Percentiles rank a stretch among this genome's conserved stretches.
Evolutionary conservation across 2,113 vertebrate genomes (phyloP).

Genomic region (Bufo bufo): DNA sequence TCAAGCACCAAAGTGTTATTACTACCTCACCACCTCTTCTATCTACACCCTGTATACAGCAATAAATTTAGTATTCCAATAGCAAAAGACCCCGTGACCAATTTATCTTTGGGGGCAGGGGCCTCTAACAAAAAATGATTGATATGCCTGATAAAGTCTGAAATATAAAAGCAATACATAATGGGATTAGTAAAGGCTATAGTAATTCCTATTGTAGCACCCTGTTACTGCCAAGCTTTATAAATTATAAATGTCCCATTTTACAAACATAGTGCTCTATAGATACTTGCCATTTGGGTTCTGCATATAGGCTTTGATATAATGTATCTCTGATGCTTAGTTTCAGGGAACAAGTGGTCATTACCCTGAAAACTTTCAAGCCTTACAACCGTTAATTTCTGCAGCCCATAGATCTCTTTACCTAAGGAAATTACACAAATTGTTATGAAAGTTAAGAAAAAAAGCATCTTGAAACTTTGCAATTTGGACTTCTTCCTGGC

Average conservation of each 20-base stretch:
- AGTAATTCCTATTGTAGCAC: too few relatives aligned
- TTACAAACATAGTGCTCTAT: neutral
- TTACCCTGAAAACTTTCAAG: slow-evolving; percentile 6
- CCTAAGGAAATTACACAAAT: slow-evolving; percentile 49
- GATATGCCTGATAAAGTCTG: too few relatives aligned
- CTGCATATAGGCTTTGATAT: neutral
- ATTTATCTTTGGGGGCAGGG: too few relatives aligned
- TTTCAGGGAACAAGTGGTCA: neutral
- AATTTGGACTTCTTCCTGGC: slow-evolving; percentile 72
- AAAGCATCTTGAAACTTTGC: slow-evolving; percentile 76
- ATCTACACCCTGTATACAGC: too few relatives aligned
- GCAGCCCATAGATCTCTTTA: slow-evolving; percentile 3
- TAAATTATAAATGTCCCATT: neutral
- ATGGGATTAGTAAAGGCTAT: too few relatives aligned
- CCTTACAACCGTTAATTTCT: slow-evolving; percentile 14
- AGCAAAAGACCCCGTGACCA: too few relatives aligned
- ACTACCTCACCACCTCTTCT: too few relatives aligned
- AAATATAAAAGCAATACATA: too few relatives aligned
- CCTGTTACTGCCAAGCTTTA: neutral
- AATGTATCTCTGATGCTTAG: neutral
- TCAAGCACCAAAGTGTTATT: too few relatives aligned
- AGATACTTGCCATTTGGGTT: neutral
- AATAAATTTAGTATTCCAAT: too few relatives aligned
- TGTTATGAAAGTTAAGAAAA: slow-evolving; percentile 58
- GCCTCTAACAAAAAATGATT: too few relatives aligned